Evolutionary conservation across 2,113 vertebrate genomes (phyloP).

Genomic region (Passerina amoena): DNA sequence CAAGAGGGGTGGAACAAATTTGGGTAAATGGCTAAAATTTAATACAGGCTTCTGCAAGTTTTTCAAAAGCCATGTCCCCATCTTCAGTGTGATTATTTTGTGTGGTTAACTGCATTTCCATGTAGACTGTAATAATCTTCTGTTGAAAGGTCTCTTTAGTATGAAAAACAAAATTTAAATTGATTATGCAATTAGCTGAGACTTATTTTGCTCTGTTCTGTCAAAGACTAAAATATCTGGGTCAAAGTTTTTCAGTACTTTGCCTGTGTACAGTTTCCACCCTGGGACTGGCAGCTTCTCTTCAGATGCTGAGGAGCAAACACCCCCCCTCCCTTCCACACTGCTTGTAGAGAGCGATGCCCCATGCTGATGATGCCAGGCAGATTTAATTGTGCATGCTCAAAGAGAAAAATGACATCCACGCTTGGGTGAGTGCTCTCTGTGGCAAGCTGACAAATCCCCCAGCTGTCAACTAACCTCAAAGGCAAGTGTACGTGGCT

Average conservation of each 20-base stretch:
- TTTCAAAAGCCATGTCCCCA: not conserved
- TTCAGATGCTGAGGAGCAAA: not conserved
- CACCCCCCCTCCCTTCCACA: not conserved
- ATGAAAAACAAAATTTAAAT: not conserved
- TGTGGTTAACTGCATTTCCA: not conserved
- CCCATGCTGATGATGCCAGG: slow-evolving; percentile 56
- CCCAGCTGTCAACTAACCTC: slow-evolving; percentile 63
- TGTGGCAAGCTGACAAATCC: slow-evolving; percentile 66
- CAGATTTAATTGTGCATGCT: slow-evolving; percentile 64
- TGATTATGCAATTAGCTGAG: not conserved
- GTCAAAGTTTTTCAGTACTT: not conserved
- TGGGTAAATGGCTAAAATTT: not conserved
- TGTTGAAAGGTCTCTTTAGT: not conserved
- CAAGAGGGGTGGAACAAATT: not conserved
- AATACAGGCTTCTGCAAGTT: not conserved
- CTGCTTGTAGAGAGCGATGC: not conserved
- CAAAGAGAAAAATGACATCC: slow-evolving; percentile 61
- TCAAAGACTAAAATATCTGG: not conserved
- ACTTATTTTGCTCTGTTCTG: not conserved
- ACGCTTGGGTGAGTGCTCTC: slow-evolving; percentile 49
- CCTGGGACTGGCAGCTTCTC: not conserved
- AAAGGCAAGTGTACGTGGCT: slow-evolving; percentile 34
- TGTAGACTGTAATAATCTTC: not conserved
- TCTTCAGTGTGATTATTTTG: not conserved
- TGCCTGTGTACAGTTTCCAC: not conserved